phyloP scores from a whole-genome alignment of 2,797 vertebrate species.

The Microchirus variegatus region DNA sequence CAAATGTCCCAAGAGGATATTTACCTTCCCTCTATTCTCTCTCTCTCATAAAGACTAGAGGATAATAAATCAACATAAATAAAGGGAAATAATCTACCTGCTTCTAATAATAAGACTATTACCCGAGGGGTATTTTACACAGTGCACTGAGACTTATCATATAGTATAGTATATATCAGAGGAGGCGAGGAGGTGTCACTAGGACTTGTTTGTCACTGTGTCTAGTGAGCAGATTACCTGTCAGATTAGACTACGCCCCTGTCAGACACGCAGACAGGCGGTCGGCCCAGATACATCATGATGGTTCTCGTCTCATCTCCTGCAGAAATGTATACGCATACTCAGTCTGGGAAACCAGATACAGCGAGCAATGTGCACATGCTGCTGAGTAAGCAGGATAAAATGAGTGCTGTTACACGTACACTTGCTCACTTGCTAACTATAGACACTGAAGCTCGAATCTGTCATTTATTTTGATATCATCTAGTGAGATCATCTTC shows the following conservation, averaged over 20 bases:
- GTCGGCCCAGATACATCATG: constrained; percentile 64
- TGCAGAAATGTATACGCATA: constrained; percentile 1
- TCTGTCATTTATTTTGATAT: too few species aligned
- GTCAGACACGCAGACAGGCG: constrained; percentile 71
- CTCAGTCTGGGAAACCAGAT: not conserved
- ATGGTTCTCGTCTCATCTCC: constrained; percentile 54
- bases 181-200: constrained; percentile 33
- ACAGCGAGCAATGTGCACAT: not conserved
- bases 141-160: constrained; percentile 27
- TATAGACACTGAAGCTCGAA: not conserved
- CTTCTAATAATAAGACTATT: constrained; percentile 34
- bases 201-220: constrained; percentile 72
- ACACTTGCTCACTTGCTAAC: not conserved
- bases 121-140: constrained; percentile 22
- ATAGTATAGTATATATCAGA: not conserved
- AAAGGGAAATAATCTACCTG: constrained; percentile 14
- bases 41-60: constrained; percentile 12
- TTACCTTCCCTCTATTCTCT: not conserved
- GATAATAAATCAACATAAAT: constrained; percentile 32
- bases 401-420: not conserved
- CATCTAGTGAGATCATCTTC: too few species aligned
- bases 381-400: constrained; percentile 4
- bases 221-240: constrained; percentile 78
- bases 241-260: constrained; percentile 79
- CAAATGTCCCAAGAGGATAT: constrained; percentile 26